phyloP scores from a whole-genome alignment of 2,888 invertebrate genomes.

The Amaurobius ferox region DNA sequence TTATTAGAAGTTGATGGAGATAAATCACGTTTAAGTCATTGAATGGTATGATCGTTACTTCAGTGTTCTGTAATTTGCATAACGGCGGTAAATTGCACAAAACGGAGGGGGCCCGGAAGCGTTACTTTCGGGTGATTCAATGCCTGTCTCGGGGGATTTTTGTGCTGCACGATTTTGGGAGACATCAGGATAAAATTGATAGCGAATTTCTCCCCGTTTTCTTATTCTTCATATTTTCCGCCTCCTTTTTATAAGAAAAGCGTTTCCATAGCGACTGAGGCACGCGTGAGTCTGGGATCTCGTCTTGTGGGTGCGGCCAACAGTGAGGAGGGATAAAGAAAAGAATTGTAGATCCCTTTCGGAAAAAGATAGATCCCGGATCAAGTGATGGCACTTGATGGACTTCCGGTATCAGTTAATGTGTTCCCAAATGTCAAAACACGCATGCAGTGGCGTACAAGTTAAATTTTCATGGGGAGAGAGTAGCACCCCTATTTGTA shows the following conservation, averaged over 20 bases:
- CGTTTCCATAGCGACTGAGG: conserved; percentile 41
- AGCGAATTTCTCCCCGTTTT: conserved; percentile 39
- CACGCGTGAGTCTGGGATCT: conserved; percentile 58
- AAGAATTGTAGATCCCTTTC: conserved; percentile 40
- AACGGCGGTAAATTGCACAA: conserved; percentile 53
- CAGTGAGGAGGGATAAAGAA: too few relatives aligned
- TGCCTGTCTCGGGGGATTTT: conserved; percentile 19
- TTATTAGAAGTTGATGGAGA: conserved; percentile 68
- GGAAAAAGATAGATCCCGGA: conserved; percentile 20
- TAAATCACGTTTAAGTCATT: conserved; percentile 52
- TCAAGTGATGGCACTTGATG: conserved; percentile 13
- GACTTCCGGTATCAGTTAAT: conserved; percentile 37
- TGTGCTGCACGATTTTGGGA: conserved; percentile 16
- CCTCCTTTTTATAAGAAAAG: conserved; percentile 34
- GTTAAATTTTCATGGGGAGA: too few relatives aligned
- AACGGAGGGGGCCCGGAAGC: conserved; percentile 51
- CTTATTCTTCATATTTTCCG: conserved; percentile 35
- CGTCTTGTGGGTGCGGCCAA: conserved; percentile 49
- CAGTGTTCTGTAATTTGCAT: conserved; percentile 67
- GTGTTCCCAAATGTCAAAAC: not conserved
- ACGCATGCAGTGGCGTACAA: not conserved
- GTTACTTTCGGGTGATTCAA: conserved; percentile 25
- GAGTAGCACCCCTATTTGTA: too few relatives aligned
- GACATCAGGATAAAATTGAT: conserved; percentile 55
- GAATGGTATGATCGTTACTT: conserved; percentile 51